Conservation (phyloP, 2,888 invertebrate genomes). For the Lymantria dispar region DNA sequence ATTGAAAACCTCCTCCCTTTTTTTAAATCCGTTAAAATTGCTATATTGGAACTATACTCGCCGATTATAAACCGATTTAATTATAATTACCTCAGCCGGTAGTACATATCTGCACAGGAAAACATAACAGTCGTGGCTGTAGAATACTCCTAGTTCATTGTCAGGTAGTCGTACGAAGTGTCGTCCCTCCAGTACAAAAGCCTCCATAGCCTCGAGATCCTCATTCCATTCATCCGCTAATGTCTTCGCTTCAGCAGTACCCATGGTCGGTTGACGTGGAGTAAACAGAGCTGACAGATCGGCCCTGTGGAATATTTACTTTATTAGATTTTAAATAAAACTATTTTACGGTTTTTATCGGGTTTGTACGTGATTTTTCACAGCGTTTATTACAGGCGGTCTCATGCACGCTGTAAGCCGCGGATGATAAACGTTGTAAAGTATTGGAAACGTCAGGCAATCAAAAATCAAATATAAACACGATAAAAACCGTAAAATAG, state of each 20-base stretch:
- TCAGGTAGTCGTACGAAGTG: conserved; percentile 99
- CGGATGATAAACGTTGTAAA: too few species aligned
- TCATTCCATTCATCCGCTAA: conserved; percentile 98
- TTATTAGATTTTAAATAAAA: background rate
- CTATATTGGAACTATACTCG: too few species aligned
- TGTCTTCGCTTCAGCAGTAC: conserved; percentile 91
- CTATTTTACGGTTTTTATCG: too few species aligned
- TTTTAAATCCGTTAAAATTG: too few species aligned
- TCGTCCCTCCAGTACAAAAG: conserved; percentile 97
- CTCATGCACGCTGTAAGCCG: too few species aligned
- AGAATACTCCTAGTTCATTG: conserved; percentile 94
- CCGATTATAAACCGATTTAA: too few species aligned
- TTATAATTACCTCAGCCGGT: conserved; percentile 78
- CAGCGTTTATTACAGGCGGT: too few species aligned
- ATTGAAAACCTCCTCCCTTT: too few species aligned
- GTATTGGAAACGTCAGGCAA: too few species aligned
- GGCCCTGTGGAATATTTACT: conserved; percentile 79
- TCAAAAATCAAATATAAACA: too few species aligned
- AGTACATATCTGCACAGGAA: conserved; percentile 98
- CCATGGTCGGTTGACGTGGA: conserved; percentile 95
- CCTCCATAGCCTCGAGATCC: conserved; percentile 98
- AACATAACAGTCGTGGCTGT: conserved; percentile 98
- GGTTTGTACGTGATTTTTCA: too few species aligned
- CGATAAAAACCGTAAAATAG: too few species aligned
- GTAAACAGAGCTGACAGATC: conserved; percentile 98